Base-by-base conservation (phyloP, 2,113 vertebrate species). In the Misgurnus mizolepis region DNA sequence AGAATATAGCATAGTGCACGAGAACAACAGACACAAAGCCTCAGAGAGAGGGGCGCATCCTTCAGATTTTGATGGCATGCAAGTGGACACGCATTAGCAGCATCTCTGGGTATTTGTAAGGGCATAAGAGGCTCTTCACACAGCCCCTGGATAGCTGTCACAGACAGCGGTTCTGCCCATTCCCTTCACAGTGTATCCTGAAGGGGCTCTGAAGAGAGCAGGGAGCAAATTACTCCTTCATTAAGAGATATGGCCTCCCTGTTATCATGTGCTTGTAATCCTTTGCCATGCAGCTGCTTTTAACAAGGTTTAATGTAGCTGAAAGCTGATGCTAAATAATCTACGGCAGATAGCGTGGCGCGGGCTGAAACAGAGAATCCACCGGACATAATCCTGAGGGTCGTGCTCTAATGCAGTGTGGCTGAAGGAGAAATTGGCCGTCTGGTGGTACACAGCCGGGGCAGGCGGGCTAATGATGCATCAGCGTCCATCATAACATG, bases 241-340 rank as follows among this genome's bases (percentile, higher is more conserved):
- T 87, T 87, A 87, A 83, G 64, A 83, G 83, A 85, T 84, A 83
- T 83, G 34, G 68, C 83, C 79, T 81, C 78, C 76, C 80, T 84
- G 84, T 87, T 82, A 86, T 85, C 87, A 80, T 83, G 83, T 85
- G 80, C 83, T 85, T 89, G 87, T 88, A 89, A 89, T 88, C 83
- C 86, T 85, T 74, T 11, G 76, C 85, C 80, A 86, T 56, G 83
- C 87, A 83, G 82, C 79, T 84, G 78, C 81, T 83, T 83, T 87
- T 84, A 89, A 89, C 87, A 82, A 85, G 85, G 84, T 85, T 86
- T 88, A 86, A 89, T 86, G 85, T 84, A 82, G 84, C 82, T 88
- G 84, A 87, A 85, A 89, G 87, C 78, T 85, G 76, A 78, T 81
- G 83, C 85, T 82, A 87, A 86, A 86, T 88, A 84, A 86, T 87